Evolutionary conservation across 2,888 invertebrate species (phyloP).

Genomic region (Limnephilus marmoratus): DNA sequence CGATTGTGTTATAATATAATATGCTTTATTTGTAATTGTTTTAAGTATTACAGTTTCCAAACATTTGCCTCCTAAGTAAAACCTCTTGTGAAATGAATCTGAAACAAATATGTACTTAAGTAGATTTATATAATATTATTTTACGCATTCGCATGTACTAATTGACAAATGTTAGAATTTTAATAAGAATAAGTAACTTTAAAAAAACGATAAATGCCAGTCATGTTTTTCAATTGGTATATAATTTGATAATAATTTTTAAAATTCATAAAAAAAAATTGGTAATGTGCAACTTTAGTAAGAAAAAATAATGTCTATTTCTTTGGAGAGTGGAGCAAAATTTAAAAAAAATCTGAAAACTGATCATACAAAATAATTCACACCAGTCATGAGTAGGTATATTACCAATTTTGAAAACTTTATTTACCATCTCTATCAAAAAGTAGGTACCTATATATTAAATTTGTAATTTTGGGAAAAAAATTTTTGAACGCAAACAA

Average conservation of each 20-base stretch:
- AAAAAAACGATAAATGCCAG: not conserved
- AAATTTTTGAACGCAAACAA: not conserved
- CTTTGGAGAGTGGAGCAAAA: not conserved
- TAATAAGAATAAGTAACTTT: not conserved
- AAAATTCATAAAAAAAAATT: not conserved
- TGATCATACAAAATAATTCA: not conserved
- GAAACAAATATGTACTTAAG: constrained; percentile 20
- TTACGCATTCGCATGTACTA: constrained; percentile 24
- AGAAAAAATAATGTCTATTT: not conserved
- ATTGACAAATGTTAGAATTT: constrained; percentile 11
- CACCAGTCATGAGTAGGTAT: not conserved
- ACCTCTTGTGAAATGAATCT: not conserved
- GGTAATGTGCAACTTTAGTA: not conserved
- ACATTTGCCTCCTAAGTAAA: not conserved
- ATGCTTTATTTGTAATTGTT: constrained; percentile 33
- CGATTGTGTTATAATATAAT: constrained; percentile 2
- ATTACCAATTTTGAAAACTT: not conserved
- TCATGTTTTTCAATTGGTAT: not conserved
- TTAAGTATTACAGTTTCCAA: constrained; percentile 35
- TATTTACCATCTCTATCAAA: too few relatives aligned
- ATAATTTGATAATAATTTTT: not conserved
- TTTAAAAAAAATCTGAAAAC: not conserved
- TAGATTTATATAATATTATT: constrained; percentile 5
- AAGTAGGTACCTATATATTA: too few relatives aligned
- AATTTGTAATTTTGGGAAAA: not conserved